Conservation (phyloP, 2,113 vertebrate species). For the Eretmochelys imbricata region DNA sequence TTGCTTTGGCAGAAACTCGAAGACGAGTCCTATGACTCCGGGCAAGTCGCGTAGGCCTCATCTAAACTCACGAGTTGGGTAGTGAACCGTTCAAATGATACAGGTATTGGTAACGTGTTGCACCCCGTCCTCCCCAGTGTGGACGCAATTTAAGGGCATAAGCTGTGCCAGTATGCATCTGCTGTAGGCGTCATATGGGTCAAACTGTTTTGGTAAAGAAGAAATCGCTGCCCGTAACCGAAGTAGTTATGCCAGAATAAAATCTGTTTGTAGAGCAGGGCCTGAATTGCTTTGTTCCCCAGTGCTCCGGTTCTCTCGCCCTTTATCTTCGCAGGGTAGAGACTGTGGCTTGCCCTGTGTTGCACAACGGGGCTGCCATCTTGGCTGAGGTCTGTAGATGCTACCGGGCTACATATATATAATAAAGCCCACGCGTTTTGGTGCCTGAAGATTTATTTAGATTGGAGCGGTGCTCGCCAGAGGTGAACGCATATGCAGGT, state of each 20-base stretch:
- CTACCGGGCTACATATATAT: background rate
- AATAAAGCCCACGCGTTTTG: background rate
- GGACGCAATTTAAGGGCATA: no score
- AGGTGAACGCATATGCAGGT: accelerated
- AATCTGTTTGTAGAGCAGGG: background rate
- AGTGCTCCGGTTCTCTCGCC: no score
- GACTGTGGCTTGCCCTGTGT: no score
- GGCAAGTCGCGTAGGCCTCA: background rate
- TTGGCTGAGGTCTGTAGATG: background rate
- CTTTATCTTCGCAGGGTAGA: background rate
- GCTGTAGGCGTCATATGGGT: background rate
- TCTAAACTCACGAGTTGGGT: background rate
- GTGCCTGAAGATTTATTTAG: background rate
- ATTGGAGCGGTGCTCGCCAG: background rate
- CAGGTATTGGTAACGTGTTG: background rate
- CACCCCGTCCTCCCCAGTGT: no score
- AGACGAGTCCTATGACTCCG: background rate
- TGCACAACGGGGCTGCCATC: background rate
- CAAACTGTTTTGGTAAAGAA: background rate
- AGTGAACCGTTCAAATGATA: background rate
- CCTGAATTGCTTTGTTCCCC: background rate
- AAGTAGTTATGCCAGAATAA: background rate
- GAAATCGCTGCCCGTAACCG: background rate
- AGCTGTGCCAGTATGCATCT: no score
- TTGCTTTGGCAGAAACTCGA: background rate